phyloP scores from a whole-genome alignment of 2,113 vertebrate genomes.

The Hemibates koningsi region DNA sequence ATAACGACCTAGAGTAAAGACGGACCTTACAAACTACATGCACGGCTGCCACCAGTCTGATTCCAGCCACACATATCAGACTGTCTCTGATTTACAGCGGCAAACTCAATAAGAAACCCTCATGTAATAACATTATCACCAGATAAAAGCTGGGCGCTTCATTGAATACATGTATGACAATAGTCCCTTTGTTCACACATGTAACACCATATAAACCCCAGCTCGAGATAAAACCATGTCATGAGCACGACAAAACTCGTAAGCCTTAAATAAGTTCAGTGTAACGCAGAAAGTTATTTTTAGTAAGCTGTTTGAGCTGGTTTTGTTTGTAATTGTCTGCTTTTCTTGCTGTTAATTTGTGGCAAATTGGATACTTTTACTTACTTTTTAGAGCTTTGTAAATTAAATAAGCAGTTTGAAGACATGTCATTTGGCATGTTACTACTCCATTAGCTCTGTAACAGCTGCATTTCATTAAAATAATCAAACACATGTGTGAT shows the following conservation, averaged over 20 bases:
- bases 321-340: neutral
- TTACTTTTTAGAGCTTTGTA: neutral
- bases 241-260: neutral
- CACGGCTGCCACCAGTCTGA: neutral
- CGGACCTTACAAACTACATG: neutral
- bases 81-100: neutral
- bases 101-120: neutral
- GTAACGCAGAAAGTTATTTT: neutral
- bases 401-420: neutral
- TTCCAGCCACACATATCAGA: neutral
- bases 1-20: neutral
- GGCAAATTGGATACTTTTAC: too few species aligned
- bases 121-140: neutral
- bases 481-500: neutral
- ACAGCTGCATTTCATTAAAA: neutral
- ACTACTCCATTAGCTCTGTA: neutral
- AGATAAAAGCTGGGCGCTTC: neutral
- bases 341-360: neutral
- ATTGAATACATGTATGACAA: neutral
- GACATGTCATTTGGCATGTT: neutral
- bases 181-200: neutral
- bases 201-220: neutral
- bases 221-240: neutral
- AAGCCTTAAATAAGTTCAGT: neutral
- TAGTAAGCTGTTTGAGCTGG: neutral